These are phyloP conservation scores for Austrolebias charrua DNA, from an alignment of 2,797 vertebrate genomes.

Conservation along the genomic window DNA sequence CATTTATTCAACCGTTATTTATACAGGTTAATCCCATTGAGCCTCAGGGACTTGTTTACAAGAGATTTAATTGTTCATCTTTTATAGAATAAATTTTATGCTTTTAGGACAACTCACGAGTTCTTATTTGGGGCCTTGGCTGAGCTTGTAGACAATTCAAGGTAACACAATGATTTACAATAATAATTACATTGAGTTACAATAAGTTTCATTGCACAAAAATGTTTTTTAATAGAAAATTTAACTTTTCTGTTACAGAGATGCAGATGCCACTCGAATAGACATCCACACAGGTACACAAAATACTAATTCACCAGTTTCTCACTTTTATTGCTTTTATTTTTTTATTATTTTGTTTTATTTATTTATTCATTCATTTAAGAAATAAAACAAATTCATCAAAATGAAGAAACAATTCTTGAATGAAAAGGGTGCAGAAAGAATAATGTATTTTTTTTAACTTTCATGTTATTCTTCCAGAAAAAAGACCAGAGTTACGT, in stretches of 20 bases:
- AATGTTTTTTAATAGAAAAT: neutral
- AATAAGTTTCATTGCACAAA: neutral
- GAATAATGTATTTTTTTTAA: too few relatives aligned
- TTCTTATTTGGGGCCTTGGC: slow-evolving; percentile 98
- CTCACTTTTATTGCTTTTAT: neutral
- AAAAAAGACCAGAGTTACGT: slow-evolving; percentile 86
- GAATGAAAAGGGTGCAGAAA: neutral
- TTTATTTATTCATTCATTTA: too few relatives aligned
- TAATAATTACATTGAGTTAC: neutral
- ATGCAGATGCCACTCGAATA: slow-evolving; percentile 96
- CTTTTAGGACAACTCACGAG: slow-evolving; percentile 95
- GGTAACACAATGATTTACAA: slow-evolving; percentile 74
- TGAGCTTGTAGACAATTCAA: slow-evolving; percentile 98
- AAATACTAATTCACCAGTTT: slow-evolving; percentile 10
- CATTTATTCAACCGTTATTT: neutral
- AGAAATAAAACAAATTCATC: too few relatives aligned
- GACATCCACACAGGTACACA: slow-evolving; percentile 93
- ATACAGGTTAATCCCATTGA: too few relatives aligned
- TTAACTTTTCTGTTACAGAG: slow-evolving; percentile 77
- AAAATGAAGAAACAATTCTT: too few relatives aligned
- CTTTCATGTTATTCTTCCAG: slow-evolving; percentile 67
- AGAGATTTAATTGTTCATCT: neutral
- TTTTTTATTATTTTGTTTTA: too few relatives aligned
- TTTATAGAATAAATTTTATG: slow-evolving; percentile 21
- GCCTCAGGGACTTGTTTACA: too few relatives aligned